phyloP scores from a whole-genome alignment of 2,113 vertebrate genomes.

The Megaptera novaeangliae region DNA sequence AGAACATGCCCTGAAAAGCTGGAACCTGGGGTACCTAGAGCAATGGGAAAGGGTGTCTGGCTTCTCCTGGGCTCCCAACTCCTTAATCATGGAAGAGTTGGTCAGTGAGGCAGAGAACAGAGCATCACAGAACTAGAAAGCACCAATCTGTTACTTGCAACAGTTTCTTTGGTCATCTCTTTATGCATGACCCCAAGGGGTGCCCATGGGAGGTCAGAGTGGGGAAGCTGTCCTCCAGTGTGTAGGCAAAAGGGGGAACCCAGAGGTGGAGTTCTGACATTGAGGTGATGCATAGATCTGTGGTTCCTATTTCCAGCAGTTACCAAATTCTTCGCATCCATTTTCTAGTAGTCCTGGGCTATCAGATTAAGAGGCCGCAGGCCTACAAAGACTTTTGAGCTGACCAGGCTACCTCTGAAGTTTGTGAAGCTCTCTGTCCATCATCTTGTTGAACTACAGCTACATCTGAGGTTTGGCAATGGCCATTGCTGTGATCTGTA shows the following conservation, averaged over 20 bases:
- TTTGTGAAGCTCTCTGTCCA: neutral
- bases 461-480: neutral
- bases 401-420: neutral
- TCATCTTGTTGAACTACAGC: neutral
- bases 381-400: neutral
- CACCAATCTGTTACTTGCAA: neutral
- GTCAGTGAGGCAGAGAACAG: neutral
- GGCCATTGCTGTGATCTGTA: neutral
- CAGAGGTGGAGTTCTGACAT: neutral
- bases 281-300: accelerated
- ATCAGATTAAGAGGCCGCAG: neutral
- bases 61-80: neutral
- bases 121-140: neutral
- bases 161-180: neutral
- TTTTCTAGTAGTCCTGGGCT: neutral
- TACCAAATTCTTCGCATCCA: neutral
- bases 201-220: neutral
- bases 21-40: neutral
- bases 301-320: neutral
- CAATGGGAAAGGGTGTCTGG: neutral
- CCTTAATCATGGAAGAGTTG: neutral
- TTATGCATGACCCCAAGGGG: neutral
- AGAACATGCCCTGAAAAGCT: neutral
- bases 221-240: neutral
- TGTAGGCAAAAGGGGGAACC: neutral